Base-by-base conservation (phyloP, 2,888 invertebrate genomes). In the Drosophila multiciliata region DNA sequence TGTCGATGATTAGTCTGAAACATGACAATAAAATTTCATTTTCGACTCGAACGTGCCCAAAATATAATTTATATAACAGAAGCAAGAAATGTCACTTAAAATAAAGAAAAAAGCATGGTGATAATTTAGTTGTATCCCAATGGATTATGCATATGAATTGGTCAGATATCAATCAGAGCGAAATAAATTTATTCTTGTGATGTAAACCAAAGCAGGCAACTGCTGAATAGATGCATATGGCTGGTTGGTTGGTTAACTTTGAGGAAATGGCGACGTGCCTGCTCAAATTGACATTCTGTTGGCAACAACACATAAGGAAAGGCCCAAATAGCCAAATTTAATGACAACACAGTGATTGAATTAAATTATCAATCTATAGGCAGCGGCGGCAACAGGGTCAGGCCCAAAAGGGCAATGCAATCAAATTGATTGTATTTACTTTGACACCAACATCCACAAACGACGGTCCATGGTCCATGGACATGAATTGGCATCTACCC, bases 401-500 rank as follows among this genome's bases (percentile, higher is more conserved):
- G 40, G 54, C 29, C 35, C 53, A 20, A 78, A 76, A 71, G 70
- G 76, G 70, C 68, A 70, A 60, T 79, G 65, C 89, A 88, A 89
- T 83, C 86, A 87, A 86, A 89, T 86, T 86, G 89, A 89, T 89
- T 86, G 83, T 89, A 87, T 86, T 86, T 86, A 83, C 84, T 86
- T 86, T 86, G 88, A 88, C 83, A 86, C 83, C 83, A 88, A 75
- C 59, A 59, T 60, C 60, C 62, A 60, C 77, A 61, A 50, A 45
- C 57, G 57, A 66, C 49, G 63, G 72, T 54, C 70, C 49, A 35
- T 8, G 40, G 35, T 55, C 35, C 52, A n/a, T 2, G 54, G 23
- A 50, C 63, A 7, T 63, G 66, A 59, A 49, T 57, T 62, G 64
- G 45, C 36, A 5, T 23, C 32, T 20, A 15, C 35, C 36, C 54